Percentiles rank a stretch among this genome's conserved stretches.
These are phyloP conservation scores for Danio tinwini DNA, from an alignment of 2,797 vertebrate genomes.

Conservation along the genomic window DNA sequence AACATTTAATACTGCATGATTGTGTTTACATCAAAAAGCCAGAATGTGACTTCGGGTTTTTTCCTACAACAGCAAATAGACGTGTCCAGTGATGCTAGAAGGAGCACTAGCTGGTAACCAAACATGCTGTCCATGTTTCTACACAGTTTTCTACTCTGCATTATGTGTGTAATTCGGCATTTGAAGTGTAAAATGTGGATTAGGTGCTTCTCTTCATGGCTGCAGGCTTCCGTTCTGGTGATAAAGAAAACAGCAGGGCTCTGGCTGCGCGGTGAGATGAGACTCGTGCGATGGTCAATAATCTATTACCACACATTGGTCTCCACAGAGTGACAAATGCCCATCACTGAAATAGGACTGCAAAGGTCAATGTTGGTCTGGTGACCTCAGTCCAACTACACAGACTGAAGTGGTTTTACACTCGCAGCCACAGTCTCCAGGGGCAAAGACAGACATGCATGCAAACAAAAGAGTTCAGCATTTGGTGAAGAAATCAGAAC, in stretches of 20 bases:
- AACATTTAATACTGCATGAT: neutral
- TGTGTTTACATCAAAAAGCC: neutral
- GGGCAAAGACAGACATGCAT: constrained; percentile 31
- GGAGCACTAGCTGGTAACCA: constrained; percentile 39
- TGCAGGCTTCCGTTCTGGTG: constrained; percentile 61
- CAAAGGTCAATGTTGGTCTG: constrained; percentile 78
- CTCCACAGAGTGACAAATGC: constrained; percentile 84
- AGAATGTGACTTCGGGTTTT: neutral
- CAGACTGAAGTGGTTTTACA: constrained; percentile 64
- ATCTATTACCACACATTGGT: constrained; percentile 81
- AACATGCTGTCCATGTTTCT: constrained; percentile 53
- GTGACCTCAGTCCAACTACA: constrained; percentile 72
- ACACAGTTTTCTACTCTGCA: constrained; percentile 45
- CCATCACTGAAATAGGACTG: constrained; percentile 80
- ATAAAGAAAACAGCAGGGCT: constrained; percentile 68
- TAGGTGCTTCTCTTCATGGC: constrained; percentile 58
- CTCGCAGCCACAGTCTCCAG: constrained; percentile 51
- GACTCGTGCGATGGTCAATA: constrained; percentile 83
- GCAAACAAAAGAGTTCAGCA: constrained; percentile 29
- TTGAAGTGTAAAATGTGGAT: constrained; percentile 63
- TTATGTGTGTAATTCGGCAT: constrained; percentile 62
- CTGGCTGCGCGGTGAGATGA: constrained; percentile 73
- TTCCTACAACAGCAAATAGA: constrained; percentile 39
- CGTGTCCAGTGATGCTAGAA: constrained; percentile 34
- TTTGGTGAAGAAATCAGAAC: neutral